These are phyloP conservation scores for Rana temporaria DNA, from an alignment of 2,113 vertebrate species.

Conservation along the genomic window DNA sequence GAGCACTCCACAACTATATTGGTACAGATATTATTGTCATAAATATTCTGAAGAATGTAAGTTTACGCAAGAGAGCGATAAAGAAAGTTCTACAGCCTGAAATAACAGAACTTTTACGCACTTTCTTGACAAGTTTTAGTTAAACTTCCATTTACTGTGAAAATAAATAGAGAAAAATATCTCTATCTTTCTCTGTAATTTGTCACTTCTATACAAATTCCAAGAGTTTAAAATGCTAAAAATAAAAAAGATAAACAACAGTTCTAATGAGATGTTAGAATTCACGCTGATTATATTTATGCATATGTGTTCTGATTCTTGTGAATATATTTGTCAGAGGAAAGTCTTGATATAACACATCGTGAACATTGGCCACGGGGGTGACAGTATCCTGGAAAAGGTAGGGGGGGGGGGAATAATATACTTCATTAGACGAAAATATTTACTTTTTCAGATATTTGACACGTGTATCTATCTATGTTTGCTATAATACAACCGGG, in stretches of 20 bases:
- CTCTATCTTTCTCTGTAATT: neutral
- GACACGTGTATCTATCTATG: too few species aligned
- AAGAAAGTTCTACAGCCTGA: neutral
- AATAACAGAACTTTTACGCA: neutral
- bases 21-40: conserved; percentile 36
- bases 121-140: conserved; percentile 9
- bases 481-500: too few species aligned
- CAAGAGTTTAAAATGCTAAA: conserved; percentile 1
- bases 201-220: conserved; percentile 8
- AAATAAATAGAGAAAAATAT: neutral
- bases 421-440: too few species aligned
- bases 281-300: conserved; percentile 25
- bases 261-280: neutral
- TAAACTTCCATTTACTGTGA: neutral
- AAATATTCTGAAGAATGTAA: conserved; percentile 43
- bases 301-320: neutral
- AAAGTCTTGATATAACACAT: neutral
- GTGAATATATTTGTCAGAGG: neutral
- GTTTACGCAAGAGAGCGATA: conserved; percentile 15
- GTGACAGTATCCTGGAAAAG: too few species aligned
- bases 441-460: too few species aligned
- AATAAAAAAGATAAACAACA: conserved; percentile 28
- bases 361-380: too few species aligned
- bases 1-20: conserved; percentile 28
- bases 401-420: too few species aligned